A percentile compares a stretch with the other conserved stretches of the same genome.
phyloP scores from a whole-genome alignment of 2,797 vertebrate species.

The Cynopterus sphinx region DNA sequence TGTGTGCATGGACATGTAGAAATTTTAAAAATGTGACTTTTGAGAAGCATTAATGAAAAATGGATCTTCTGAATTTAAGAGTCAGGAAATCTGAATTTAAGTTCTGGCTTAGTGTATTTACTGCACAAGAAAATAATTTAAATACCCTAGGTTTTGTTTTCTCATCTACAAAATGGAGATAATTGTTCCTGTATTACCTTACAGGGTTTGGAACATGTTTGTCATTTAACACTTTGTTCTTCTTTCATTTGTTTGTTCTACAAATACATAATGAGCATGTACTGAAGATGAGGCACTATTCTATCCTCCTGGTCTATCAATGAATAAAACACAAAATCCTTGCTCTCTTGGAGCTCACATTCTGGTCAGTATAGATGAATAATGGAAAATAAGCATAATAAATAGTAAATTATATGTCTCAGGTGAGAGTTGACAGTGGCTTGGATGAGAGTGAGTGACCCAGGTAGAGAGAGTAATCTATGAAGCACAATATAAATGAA shows the following conservation, averaged over 20 bases:
- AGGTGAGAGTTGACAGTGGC: neutral
- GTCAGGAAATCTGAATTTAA: neutral
- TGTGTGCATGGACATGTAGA: neutral
- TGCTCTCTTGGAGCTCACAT: neutral
- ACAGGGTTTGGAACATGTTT: neutral
- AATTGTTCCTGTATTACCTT: neutral
- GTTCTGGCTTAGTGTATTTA: neutral
- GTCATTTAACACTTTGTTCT: neutral
- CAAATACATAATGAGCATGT: neutral
- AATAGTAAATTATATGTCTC: neutral
- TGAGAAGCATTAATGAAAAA: neutral
- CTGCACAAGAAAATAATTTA: neutral
- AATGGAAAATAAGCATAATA: neutral
- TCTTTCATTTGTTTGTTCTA: neutral
- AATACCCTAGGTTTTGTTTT: neutral
- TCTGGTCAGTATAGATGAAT: neutral
- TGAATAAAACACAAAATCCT: neutral
- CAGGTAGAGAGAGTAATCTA: neutral
- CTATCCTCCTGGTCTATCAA: neutral
- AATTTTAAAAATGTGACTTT: neutral
- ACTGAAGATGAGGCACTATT: neutral
- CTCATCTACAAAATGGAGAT: neutral
- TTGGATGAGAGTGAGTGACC: neutral
- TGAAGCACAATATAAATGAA: neutral
- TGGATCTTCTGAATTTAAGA: neutral